Base-by-base conservation (phyloP, 1,140 invertebrate genomes). In the Chironomus tepperi region DNA sequence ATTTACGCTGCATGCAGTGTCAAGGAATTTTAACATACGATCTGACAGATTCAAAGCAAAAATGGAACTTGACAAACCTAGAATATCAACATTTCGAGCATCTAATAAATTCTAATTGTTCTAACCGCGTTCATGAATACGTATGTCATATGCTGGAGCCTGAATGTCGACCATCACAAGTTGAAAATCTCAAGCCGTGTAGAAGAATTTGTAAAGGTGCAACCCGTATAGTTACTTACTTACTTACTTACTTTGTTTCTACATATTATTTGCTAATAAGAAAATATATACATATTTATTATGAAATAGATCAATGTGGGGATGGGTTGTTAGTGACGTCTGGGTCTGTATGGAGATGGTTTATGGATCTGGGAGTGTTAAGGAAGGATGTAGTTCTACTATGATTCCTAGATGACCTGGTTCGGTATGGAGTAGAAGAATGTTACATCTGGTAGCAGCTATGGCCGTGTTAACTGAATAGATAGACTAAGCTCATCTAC, bases 121-220 rank as follows among this genome's bases (percentile, higher is more conserved):
- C 88, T 76, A 82, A 85, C 1, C 81, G 89, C 8, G 83, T 87
- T 0, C 82, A 83, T 19, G 86, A 89, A 76, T 89, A 89, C 78
- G 77, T 87, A 5, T 90, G 89, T 77, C 65, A 70, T 70, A 80
- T 88, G 21, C 79, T 90, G 43, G 89, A 90, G 77, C 89, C 89
- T 0, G 87, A 89, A 73, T 90, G 89, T 79, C 84, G 84, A 47
- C 86, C 87, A 1, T 80, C 82, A 43, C 85, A 87, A 1, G 85
- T 85, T 75, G 82, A 83, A 2, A 79, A 84, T 21, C 83, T 88
- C 76, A 85, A 86, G 75, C 89, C 89, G 0, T 90, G 89, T 77
- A 83, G 86, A 57, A 86, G 85, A 76, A 85, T 89, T 76, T 90
- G 89, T 77, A 87, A 86, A 86, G 87, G 89, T 89, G 18, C 7